Evolutionary conservation across 2,113 vertebrate genomes (phyloP).

Genomic region (Saguinus midas): DNA sequence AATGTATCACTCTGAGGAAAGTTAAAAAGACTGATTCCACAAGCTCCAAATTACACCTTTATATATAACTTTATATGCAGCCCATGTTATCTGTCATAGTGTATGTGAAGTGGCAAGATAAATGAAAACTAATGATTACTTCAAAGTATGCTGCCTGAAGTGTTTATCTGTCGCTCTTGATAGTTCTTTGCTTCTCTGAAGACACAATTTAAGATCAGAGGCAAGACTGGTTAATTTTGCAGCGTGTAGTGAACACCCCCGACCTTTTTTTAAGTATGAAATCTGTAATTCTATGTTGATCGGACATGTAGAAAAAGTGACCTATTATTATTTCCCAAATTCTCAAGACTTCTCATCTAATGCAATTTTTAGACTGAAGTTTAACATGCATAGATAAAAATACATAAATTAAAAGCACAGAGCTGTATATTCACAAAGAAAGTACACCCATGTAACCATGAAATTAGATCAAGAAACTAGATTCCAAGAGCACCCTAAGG

Average conservation of each 20-base stretch:
- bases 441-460: background rate
- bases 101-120: background rate
- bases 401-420: background rate
- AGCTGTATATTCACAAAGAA: background rate
- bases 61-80: background rate
- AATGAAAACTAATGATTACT: background rate
- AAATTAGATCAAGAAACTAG: background rate
- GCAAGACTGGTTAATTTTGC: background rate
- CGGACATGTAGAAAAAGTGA: background rate
- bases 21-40: background rate
- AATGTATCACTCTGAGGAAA: background rate
- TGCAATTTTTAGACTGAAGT: background rate
- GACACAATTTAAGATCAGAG: background rate
- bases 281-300: constrained; percentile 11
- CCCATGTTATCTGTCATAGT: background rate
- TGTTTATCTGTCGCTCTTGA: background rate
- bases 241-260: background rate
- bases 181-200: background rate
- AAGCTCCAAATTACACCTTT: background rate
- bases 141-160: background rate
- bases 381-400: background rate
- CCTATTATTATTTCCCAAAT: constrained; percentile 34
- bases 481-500: background rate
- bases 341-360: constrained; percentile 26
- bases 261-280: background rate